A percentile compares a stretch with the other conserved stretches of the same genome.
phyloP scores from a whole-genome alignment of 2,888 invertebrate species.

The Psylliodes chrysocephalus region DNA sequence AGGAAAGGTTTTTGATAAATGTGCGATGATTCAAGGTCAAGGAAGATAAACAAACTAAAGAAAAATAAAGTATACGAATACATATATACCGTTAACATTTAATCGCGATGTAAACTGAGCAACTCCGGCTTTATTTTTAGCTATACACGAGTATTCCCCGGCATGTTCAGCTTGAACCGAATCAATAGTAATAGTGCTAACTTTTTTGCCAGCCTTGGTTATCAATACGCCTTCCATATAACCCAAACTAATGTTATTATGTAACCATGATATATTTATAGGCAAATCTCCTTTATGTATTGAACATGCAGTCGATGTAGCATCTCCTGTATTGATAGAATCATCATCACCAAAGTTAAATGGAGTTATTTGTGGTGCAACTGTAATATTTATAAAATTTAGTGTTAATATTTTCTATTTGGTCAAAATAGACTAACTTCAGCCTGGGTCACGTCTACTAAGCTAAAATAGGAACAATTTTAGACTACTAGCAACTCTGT shows the following conservation, averaged over 20 bases:
- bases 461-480: too few relatives aligned
- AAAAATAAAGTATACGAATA: not conserved
- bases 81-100: conserved; percentile 48
- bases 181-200: conserved; percentile 67
- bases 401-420: too few relatives aligned
- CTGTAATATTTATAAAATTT: too few relatives aligned
- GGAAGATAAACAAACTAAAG: not conserved
- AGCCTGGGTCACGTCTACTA: too few relatives aligned
- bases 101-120: conserved; percentile 62
- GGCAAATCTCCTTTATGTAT: conserved; percentile 84
- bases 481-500: too few relatives aligned
- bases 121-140: conserved; percentile 74
- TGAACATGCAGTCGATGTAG: conserved; percentile 79
- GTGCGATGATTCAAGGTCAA: too few relatives aligned
- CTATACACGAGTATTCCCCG: conserved; percentile 73
- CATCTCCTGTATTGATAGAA: conserved; percentile 80
- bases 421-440: too few relatives aligned
- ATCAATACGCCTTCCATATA: conserved; percentile 54
- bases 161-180: conserved; percentile 65
- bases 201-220: conserved; percentile 62
- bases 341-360: conserved; percentile 80
- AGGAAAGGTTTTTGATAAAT: too few relatives aligned
- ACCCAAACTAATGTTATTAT: conserved; percentile 69
- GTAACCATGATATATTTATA: conserved; percentile 79
- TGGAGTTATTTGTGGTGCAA: conserved; percentile 62